Evolutionary conservation across 2,113 vertebrate species (phyloP).

Genomic region (Misgurnus mizolepis): DNA sequence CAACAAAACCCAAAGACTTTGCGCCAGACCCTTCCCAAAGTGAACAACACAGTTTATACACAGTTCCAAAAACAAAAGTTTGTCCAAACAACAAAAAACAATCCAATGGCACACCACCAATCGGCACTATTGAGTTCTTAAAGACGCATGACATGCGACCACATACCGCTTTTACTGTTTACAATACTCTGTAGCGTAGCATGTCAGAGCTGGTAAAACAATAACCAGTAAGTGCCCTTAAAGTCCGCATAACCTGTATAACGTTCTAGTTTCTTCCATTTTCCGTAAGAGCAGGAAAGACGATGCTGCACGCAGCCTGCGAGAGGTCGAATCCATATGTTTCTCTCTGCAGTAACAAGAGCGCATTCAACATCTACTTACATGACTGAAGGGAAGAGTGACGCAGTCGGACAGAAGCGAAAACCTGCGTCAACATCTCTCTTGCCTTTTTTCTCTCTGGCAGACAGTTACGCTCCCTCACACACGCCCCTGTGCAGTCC

Average conservation of each 20-base stretch:
- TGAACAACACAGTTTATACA: neutral
- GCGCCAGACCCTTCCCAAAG: neutral
- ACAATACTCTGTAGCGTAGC: neutral
- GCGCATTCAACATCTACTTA: conserved; percentile 49
- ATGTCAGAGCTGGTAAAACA: neutral
- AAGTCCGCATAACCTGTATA: conserved; percentile 17
- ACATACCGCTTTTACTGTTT: neutral
- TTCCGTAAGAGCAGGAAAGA: neutral
- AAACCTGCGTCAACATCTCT: conserved; percentile 55
- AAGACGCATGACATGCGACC: neutral
- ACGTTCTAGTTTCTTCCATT: neutral
- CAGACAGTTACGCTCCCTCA: conserved; percentile 58
- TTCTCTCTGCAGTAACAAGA: conserved; percentile 12
- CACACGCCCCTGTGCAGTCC: conserved; percentile 72
- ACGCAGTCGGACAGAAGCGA: conserved; percentile 53
- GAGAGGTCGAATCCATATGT: conserved; percentile 19
- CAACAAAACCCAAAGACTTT: conserved; percentile 11
- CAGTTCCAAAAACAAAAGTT: neutral
- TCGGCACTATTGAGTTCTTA: neutral
- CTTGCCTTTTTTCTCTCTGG: conserved; percentile 46
- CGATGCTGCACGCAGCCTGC: neutral
- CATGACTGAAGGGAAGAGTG: conserved; percentile 49
- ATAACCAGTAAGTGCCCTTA: conserved; percentile 12
- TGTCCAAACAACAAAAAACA: conserved; percentile 3
- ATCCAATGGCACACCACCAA: neutral